A percentile compares a stretch with the other conserved stretches of the same genome.
Conservation (phyloP, 2,797 vertebrate species). For the Euthynnus affinis region DNA sequence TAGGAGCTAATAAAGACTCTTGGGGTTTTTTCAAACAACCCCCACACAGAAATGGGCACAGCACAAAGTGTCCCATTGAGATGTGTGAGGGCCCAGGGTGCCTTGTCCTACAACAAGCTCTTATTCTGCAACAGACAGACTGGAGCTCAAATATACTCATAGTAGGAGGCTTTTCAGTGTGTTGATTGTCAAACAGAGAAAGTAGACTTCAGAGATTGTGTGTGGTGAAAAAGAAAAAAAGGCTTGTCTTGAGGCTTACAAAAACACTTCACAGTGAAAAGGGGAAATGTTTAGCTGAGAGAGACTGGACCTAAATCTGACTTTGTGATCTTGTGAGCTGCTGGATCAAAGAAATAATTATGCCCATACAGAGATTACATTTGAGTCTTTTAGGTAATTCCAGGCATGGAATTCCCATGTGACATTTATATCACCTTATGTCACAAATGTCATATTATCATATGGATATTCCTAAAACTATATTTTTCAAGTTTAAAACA, state of each 20-base stretch:
- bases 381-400: slow-evolving; percentile 6
- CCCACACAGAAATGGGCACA: slow-evolving; percentile 62
- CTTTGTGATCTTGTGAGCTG: slow-evolving; percentile 44
- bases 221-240: slow-evolving; percentile 32
- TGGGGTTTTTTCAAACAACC: slow-evolving; percentile 46
- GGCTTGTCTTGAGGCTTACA: slow-evolving; percentile 33
- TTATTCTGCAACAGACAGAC: slow-evolving; percentile 61
- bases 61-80: slow-evolving; percentile 79
- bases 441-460: neutral
- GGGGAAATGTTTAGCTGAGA: slow-evolving; percentile 36
- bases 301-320: slow-evolving; percentile 25
- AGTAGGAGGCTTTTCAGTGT: slow-evolving; percentile 76
- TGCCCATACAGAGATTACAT: neutral
- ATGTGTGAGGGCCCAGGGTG: slow-evolving; percentile 56
- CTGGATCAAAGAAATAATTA: slow-evolving; percentile 45
- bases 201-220: slow-evolving; percentile 34
- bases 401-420: neutral
- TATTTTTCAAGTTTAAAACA: neutral
- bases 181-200: slow-evolving; percentile 63
- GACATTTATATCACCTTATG: neutral
- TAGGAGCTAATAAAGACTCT: slow-evolving; percentile 57
- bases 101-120: slow-evolving; percentile 67
- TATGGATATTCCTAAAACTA: neutral
- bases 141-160: slow-evolving; percentile 70
- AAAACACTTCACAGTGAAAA: slow-evolving; percentile 39